phyloP scores from a whole-genome alignment of 2,113 vertebrate species.

The Bubo blakistoni region DNA sequence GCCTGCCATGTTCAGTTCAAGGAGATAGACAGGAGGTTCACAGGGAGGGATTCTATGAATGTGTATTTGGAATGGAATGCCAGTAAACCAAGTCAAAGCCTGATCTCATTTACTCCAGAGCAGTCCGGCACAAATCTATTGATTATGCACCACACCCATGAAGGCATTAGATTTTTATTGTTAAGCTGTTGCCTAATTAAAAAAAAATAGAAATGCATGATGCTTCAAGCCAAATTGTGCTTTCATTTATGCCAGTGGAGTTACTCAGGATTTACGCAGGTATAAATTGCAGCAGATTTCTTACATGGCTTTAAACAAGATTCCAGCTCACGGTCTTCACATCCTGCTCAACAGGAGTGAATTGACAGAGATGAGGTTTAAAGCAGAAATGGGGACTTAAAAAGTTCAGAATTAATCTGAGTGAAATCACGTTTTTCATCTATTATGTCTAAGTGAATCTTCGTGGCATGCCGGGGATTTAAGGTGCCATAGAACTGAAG shows the following conservation, averaged over 20 bases:
- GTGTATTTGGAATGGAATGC: neutral
- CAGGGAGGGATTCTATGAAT: neutral
- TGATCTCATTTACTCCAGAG: neutral
- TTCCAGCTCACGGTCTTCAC: neutral
- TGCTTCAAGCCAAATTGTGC: neutral
- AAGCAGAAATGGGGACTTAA: neutral
- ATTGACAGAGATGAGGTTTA: neutral
- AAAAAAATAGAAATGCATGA: neutral
- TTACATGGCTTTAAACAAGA: neutral
- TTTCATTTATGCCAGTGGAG: neutral
- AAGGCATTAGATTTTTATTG: neutral
- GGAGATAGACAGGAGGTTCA: neutral
- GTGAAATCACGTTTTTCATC: neutral
- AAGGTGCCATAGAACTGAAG: neutral
- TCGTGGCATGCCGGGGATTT: neutral
- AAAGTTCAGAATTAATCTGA: neutral
- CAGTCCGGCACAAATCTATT: neutral
- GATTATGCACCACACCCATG: neutral
- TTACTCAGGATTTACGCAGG: neutral
- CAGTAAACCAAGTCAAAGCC: neutral
- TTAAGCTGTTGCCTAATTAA: neutral
- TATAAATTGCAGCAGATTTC: neutral
- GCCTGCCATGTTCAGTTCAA: neutral
- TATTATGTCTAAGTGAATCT: neutral
- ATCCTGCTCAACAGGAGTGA: accelerated